phyloP scores from a whole-genome alignment of 2,797 vertebrate species.

The Bucorvus abyssinicus region DNA sequence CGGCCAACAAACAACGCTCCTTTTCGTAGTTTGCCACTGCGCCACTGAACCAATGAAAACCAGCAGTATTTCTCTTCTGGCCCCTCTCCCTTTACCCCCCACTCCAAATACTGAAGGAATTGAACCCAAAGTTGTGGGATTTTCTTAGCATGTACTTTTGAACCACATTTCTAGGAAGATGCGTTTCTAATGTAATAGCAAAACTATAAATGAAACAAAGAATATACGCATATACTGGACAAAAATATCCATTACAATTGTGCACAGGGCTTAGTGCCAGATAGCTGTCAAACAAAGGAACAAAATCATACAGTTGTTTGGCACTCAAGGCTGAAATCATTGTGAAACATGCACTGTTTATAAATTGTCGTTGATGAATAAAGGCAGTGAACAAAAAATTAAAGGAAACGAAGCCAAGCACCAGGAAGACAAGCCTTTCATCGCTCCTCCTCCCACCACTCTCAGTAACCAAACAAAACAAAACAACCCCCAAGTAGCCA shows the following conservation, averaged over 20 bases:
- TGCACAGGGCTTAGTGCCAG: constrained; percentile 33
- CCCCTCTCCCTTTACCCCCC: background rate
- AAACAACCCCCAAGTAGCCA: background rate
- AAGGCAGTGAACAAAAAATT: constrained; percentile 57
- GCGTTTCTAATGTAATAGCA: background rate
- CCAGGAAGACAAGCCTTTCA: constrained; percentile 32
- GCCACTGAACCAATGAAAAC: background rate
- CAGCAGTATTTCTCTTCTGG: background rate
- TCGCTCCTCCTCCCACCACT: background rate
- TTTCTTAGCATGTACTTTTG: background rate
- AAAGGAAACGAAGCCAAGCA: constrained; percentile 43
- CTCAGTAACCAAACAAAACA: constrained; percentile 14
- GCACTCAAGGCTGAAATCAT: constrained; percentile 47
- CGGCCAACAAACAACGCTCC: background rate
- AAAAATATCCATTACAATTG: constrained; percentile 10
- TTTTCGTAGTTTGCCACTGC: background rate
- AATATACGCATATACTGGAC: background rate
- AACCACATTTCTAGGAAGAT: constrained; percentile 9
- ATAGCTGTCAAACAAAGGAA: constrained; percentile 63
- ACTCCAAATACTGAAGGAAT: background rate
- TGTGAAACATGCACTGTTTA: constrained; percentile 59
- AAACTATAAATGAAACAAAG: background rate
- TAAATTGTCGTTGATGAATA: constrained; percentile 59
- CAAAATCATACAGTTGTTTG: constrained; percentile 63
- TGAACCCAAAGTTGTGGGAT: background rate